Base-by-base conservation (phyloP, 2,113 vertebrate species). In the Phalacrocorax aristotelis region DNA sequence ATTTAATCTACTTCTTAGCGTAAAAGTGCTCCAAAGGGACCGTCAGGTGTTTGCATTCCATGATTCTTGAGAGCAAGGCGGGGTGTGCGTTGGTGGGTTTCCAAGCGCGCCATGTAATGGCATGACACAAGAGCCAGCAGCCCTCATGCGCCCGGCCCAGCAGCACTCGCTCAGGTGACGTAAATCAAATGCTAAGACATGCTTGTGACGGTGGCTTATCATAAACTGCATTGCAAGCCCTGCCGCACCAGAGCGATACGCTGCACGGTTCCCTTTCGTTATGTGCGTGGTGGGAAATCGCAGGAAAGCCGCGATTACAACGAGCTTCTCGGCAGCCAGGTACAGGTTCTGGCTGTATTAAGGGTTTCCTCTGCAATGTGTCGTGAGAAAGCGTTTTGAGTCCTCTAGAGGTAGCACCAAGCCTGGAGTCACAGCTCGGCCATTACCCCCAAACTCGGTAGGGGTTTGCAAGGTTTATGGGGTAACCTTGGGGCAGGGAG, bases 61-160 rank as follows among this genome's bases (percentile, higher is more conserved):
- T 6, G 51, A 15, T 16, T 69, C 70, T n/a, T 6, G 30, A 85
- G 79, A 80, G 29, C 36, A 3, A 70, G 23, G 30, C 6, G 0
- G 38, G 64, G 75, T 84, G 87, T 52, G 15, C 25, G 4, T 4
- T 75, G 84, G 77, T 70, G 52, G n/a, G 26, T 64, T 91, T 83
- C 90, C 66, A 69, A 9, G 42, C 0, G 3, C 15, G 52, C 32
- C 58, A 19, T 38, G 25, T 8, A 40, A 36, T 3, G 44, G 60
- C 44, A 19, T 9, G 21, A 11, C 2, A 5, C 26, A 17, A 27
- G 26, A 34, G 60, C 6, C 15, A 15, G 52, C 36, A 11, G 11
- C n/a, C 20, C 18, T 25, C 3, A 0, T 1, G 21, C 17, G 5
- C 26, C 11, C 0, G 5, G 44, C 38, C 62, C 64, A 20, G 46